Evolutionary conservation across 2,888 invertebrate species (phyloP).

Genomic region (Podotricha telesiphe): DNA sequence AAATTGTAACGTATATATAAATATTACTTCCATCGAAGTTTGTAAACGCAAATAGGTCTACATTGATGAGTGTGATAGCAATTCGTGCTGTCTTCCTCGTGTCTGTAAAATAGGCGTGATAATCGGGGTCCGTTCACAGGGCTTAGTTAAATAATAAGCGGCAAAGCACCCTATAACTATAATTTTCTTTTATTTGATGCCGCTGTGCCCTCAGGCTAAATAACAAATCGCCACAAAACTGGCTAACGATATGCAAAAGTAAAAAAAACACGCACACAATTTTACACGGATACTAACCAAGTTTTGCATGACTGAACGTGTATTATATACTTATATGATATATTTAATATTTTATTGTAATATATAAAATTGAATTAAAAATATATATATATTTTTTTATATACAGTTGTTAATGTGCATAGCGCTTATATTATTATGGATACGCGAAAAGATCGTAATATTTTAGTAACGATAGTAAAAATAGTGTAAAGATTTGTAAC

Average conservation of each 20-base stretch:
- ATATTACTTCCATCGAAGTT: slow-evolving; percentile 52
- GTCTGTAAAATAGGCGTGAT: slow-evolving; percentile 60
- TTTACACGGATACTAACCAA: slow-evolving; percentile 49
- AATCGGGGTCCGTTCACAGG: slow-evolving; percentile 71
- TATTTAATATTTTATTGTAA: neutral
- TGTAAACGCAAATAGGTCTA: slow-evolving; percentile 59
- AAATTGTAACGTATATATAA: slow-evolving; percentile 52
- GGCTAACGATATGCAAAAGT: slow-evolving; percentile 70
- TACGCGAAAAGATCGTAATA: slow-evolving; percentile 38
- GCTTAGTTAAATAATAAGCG: slow-evolving; percentile 81
- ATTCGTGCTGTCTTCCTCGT: slow-evolving; percentile 31
- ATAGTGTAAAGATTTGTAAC: slow-evolving; percentile 54
- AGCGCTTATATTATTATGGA: neutral
- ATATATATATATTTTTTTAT: too few relatives aligned
- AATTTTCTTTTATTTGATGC: slow-evolving; percentile 77
- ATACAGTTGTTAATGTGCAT: neutral
- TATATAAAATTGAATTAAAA: too few relatives aligned
- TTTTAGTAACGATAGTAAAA: slow-evolving; percentile 43
- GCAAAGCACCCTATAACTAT: slow-evolving; percentile 75
- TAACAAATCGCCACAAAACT: slow-evolving; percentile 65
- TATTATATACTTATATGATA: slow-evolving; percentile 12
- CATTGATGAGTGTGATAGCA: slow-evolving; percentile 44
- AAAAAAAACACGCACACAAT: slow-evolving; percentile 67
- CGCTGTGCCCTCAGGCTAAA: slow-evolving; percentile 61
- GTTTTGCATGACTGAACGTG: slow-evolving; percentile 53